Base-by-base conservation (phyloP, 2,113 vertebrate species). In the Rana temporaria region DNA sequence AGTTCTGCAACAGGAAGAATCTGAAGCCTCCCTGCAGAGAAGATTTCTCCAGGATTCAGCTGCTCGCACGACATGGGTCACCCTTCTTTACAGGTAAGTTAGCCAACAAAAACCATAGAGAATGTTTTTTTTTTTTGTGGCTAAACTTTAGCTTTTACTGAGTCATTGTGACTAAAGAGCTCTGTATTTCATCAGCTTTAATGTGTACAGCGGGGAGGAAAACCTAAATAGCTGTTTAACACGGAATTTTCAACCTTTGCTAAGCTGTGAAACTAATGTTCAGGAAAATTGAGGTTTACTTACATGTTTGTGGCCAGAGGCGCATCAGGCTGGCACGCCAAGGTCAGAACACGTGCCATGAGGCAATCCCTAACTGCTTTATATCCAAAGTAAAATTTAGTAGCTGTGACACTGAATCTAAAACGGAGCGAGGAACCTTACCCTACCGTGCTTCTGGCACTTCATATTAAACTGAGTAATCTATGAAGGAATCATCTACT, bases 271-370 rank as follows among this genome's bases (percentile, higher is more conserved):
- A 63, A 24, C 6, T 63, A 63, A 63, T 63, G n/a, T 63, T 24
- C 22, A 63, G 15, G 60, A 63, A 63, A 63, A 63, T 24, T 15
- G 60, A 63, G 60, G 60, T 63, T 63, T 63, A 63, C 20, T 63
- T 63, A 63, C 60, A 63, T 63, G 60, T 26, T 63, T 26, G 12
- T 63, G 60, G 20, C 60, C 60, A 63, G n/a, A 63, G 60, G 60
- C 60, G 24, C 3, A 20, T 63, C 20, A 63, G 19, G 20, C 60
- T 63, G 19, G 60, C 60, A 63, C 6, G 60, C 60, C 60, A 63
- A 63, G 60, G 60, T 63, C 60, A 63, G 14, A 24, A 20, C 20
- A 63, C 60, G 20, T 63, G 60, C n/a, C 60, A 63, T 24, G 8
- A 24, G 60, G 24, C 20, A 63, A 24, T 63, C 60, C 60, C n/a